Evolutionary conservation across 2,113 vertebrate species (phyloP), one percentile per base, ranked within the genome.

Genomic region (Ifrita kowaldi): DNA sequence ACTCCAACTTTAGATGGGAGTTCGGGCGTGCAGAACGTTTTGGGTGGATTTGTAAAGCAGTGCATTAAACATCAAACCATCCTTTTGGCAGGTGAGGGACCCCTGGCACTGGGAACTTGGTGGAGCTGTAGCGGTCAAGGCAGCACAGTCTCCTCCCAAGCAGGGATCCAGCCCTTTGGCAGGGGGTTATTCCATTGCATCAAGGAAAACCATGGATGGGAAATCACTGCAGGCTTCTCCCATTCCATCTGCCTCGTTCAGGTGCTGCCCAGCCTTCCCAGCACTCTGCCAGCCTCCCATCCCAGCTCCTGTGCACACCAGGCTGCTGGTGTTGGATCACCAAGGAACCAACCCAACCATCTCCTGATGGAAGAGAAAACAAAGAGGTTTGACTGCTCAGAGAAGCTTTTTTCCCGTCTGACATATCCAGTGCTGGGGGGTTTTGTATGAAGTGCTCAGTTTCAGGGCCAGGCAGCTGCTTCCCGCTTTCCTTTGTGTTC

Each of bases 281-380:
- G 32, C 5, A 4, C 18, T 7, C 42, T 68, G 44, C 44, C 52
- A 88, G 39, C 17, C 74, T 59, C 60, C 63, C 52, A 9, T 24
- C 52, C 60, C 69, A 81, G 39, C 22, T 71, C 44, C 44, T 6
- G 5, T 2, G 7, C 32, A 11, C 30, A 13, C 4, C 15, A 21
- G 22, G 15, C 33, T 18, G 6, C 23, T 42, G 52, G 10, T 59
- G 8, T 35, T 35, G 57, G 59, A 33, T 41, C 46, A 74, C 37
- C 30, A 22, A 46, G 4, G 23, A 59, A 64, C 20, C 44, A 75
- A 33, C 24, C 50, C 0, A 0, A 11, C 39, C 3, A 2, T 15
- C 35, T 80, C 23, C 46, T 3, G 2, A 10, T 3, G 50, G 52
- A 65, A 63, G 23, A 80, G 32, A 37, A 49, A 69, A 42, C 20